Base-by-base conservation (phyloP, 2,113 vertebrate genomes). In the Forbesichthys agassizii region DNA sequence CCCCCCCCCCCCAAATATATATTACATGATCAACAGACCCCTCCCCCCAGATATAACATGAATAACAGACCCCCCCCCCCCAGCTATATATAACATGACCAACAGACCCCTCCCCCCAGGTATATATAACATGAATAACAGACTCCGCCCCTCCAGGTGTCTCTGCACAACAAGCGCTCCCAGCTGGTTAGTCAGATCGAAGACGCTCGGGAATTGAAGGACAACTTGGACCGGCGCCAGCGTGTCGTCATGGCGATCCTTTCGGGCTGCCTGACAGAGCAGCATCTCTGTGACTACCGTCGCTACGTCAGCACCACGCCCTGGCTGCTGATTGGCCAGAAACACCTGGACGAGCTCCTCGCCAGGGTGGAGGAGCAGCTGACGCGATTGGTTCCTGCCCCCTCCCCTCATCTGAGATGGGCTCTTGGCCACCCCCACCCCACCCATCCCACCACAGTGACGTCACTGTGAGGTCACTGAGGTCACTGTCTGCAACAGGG, bases 191-290 rank as follows among this genome's bases (percentile, higher is more conserved):
- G 93, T 60, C 98, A 99, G 90, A 96, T 96, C 0, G 95, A 98
- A 68, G 98, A 99, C 0, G 97, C 98, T 10, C 86, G 93, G 4
- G 98, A 99, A 77, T 94, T 99, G 62, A 99, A 98, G 93, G 96
- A 99, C 82, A 98, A 98, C 86, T 86, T 99, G 36, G 98, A 99
- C 79, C 95, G 96, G 0, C 92, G 97, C 16, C 94, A 96, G 67
- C 92, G 92, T 0, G 88, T 95, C 36, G 96, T 99, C 51, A 81
- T 94, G 77, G 87, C 89, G 66, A 95, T 99, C 85, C 90, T 99
- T 84, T 85, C 90, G 52, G 87, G 90, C 67, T 94, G 95, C 92
- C 91, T 99, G 54, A 93, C 88, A 0, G 81, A 80, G 3, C 82
- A 90, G 0, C 94, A 99, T 77, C 95, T 99, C 20, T 92, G 86